Evolutionary conservation across 2,113 vertebrate genomes (phyloP).

Genomic region (Nothoprocta pentlandii): DNA sequence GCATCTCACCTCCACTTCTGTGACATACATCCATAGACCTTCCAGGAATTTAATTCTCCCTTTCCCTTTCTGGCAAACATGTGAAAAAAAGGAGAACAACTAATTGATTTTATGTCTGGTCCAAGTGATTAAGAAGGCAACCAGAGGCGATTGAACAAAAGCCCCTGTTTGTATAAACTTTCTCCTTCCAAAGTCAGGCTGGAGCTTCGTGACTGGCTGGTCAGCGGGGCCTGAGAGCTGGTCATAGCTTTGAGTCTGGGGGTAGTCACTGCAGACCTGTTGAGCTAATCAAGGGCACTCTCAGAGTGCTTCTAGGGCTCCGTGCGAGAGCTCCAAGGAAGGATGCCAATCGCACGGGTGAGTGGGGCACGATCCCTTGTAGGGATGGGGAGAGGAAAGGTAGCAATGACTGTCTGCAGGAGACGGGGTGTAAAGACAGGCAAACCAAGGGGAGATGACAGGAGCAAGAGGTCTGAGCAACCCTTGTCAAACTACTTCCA

Average conservation of each 20-base stretch:
- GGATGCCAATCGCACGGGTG: not conserved
- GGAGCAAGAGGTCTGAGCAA: not conserved
- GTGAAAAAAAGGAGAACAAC: not conserved
- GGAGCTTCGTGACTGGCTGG: accelerated
- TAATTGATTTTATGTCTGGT: not conserved
- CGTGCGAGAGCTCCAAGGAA: not conserved
- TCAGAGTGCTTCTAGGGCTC: not conserved
- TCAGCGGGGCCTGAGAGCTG: not conserved
- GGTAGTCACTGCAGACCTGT: not conserved
- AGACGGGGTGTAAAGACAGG: not conserved
- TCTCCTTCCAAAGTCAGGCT: not conserved
- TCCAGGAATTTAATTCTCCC: not conserved
- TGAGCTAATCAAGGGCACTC: not conserved
- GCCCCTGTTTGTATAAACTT: not conserved
- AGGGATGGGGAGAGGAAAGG: not conserved
- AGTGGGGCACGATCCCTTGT: accelerated
- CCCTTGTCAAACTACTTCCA: not conserved
- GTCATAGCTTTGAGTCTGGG: not conserved
- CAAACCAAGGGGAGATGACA: not conserved
- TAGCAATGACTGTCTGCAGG: not conserved
- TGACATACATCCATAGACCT: not conserved
- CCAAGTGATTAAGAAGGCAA: accelerated
- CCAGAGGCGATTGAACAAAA: not conserved
- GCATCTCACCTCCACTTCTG: not conserved
- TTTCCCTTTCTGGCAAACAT: not conserved